These are phyloP conservation scores for Triplophysa yarkandensis DNA, from an alignment of 2,797 vertebrate species.

Conservation along the genomic window DNA sequence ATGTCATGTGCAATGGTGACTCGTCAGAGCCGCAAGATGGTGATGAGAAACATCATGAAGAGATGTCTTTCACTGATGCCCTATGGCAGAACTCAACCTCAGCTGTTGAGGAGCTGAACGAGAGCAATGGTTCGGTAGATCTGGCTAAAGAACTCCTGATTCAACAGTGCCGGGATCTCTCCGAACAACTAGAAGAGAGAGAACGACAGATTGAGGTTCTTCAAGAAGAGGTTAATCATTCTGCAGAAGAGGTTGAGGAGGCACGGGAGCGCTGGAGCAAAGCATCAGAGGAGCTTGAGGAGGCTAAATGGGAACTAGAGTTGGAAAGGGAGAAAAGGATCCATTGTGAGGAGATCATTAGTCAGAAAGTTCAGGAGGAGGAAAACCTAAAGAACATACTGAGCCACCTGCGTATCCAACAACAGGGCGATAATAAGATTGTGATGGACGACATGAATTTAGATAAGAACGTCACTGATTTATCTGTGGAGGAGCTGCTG, in stretches of 20 bases:
- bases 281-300: constrained; percentile 73
- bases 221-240: constrained; percentile 69
- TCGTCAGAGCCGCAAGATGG: not conserved
- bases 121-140: constrained; percentile 56
- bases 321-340: constrained; percentile 72
- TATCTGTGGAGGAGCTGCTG: constrained; percentile 57
- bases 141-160: constrained; percentile 68
- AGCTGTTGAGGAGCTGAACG: constrained; percentile 55
- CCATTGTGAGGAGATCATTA: constrained; percentile 68
- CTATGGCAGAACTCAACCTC: constrained; percentile 57
- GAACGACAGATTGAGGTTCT: constrained; percentile 72
- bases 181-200: constrained; percentile 72
- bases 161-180: constrained; percentile 75
- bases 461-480: constrained; percentile 47
- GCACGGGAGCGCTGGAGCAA: constrained; percentile 68
- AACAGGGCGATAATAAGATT: constrained; percentile 33
- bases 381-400: constrained; percentile 68
- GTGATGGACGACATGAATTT: constrained; percentile 21
- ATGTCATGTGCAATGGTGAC: constrained; percentile 17
- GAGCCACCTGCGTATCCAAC: constrained; percentile 61
- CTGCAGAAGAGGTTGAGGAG: constrained; percentile 73
- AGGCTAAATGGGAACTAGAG: constrained; percentile 67
- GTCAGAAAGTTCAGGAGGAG: constrained; percentile 61
- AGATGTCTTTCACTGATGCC: constrained; percentile 51
- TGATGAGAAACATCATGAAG: constrained; percentile 24